Conservation (phyloP, 2,888 invertebrate genomes). For the Choreutis nemorana region DNA sequence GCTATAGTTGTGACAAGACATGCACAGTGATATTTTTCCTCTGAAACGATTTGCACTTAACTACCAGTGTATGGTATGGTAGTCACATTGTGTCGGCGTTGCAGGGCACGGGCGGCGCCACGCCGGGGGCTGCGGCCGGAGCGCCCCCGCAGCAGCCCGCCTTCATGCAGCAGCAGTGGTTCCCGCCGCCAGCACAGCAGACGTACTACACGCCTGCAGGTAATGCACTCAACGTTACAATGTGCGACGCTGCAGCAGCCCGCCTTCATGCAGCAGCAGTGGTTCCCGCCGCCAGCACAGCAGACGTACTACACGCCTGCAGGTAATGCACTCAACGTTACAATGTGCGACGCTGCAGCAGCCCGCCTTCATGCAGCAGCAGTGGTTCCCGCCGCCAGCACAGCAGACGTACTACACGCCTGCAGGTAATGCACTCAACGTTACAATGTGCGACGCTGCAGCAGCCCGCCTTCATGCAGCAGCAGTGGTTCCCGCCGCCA, state of each 20-base stretch:
- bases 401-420: constrained; percentile 57
- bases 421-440: no score
- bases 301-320: constrained; percentile 54
- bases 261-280: constrained; percentile 62
- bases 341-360: constrained; percentile 51
- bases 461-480: constrained; percentile 59
- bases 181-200: constrained; percentile 55
- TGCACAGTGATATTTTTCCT: constrained; percentile 2
- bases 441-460: constrained; percentile 51
- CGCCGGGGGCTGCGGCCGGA: constrained; percentile 19
- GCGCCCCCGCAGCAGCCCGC: constrained; percentile 56
- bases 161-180: constrained; percentile 65
- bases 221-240: no score
- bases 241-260: constrained; percentile 52
- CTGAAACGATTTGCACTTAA: no score
- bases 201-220: constrained; percentile 55
- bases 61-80: no score
- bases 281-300: constrained; percentile 60
- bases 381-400: constrained; percentile 63
- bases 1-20: no score
- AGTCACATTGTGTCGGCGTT: constrained; percentile 44
- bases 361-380: constrained; percentile 59
- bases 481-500: constrained; percentile 63
- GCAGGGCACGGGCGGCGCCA: constrained; percentile 41
- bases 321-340: no score